Evolutionary conservation across 1,140 invertebrate species (phyloP), one percentile per base, ranked within the genome.

Genomic region (Whitmania pigra): DNA sequence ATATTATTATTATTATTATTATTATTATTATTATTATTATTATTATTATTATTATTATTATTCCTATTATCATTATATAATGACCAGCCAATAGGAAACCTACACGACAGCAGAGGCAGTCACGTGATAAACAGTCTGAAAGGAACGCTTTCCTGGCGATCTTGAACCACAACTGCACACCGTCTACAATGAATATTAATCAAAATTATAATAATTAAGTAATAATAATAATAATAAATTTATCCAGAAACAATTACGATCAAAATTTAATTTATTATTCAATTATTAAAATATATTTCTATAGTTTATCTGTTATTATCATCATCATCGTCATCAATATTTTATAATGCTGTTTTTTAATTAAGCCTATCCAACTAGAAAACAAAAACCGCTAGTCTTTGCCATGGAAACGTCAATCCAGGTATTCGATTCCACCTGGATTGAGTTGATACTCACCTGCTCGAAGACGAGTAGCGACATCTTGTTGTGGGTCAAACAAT

Each of bases 401-500:
- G 43, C 15, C 43, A 49, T 49, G 43, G 43, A 49, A 49, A 49
- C 5, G 43, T 13, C 43, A 49, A 49, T 49, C 43, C 43, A 49
- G 43, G 43, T 49, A 49, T 49, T 13, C 43, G 43, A 49, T 49
- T 49, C 43, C 43, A 49, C 43, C 43, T 49, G 43, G 43, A 49
- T 49, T 17, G 43, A 49, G 43, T 49, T 4, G 43, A 63, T 68
- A 18, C 57, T 66, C 75, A 81, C 82, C 84, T 95, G 92, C 82
- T 97, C 94, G 55, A 93, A 90, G 67, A 97, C 86, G 73, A 90
- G 92, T 92, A 96, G 94, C 57, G 93, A 91, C 80, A 97, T 96
- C 76, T 94, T 93, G 76, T 92, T 89, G 83, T 97, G 93, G 3
- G 93, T 89, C 73, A 97, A 90, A 80, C 94, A 97, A 79, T 95